These are phyloP conservation scores for Todus mexicanus DNA, from an alignment of 2,797 vertebrate genomes.

Conservation along the genomic window DNA sequence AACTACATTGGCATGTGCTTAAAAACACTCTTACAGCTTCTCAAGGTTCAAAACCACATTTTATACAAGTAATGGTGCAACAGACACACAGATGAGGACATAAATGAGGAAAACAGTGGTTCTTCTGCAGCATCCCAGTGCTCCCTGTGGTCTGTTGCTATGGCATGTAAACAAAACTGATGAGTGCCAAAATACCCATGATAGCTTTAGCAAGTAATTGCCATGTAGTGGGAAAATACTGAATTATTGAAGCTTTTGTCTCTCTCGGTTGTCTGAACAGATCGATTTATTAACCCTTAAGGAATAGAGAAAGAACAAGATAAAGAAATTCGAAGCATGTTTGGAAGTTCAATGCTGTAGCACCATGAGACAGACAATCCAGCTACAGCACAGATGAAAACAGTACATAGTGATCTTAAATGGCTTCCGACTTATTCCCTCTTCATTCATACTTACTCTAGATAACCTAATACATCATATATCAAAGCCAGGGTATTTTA, in stretches of 20 bases:
- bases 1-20: not conserved
- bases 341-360: not conserved
- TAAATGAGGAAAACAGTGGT: not conserved
- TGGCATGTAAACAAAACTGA: slow-evolving; percentile 22
- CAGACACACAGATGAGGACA: not conserved
- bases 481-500: not conserved
- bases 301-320: not conserved
- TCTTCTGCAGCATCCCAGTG: not conserved
- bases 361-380: not conserved
- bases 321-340: not conserved
- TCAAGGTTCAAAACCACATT: not conserved
- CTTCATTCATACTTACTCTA: not conserved
- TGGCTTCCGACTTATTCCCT: not conserved
- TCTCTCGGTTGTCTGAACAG: not conserved
- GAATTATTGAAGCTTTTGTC: not conserved
- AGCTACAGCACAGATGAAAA: not conserved
- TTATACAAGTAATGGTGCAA: not conserved
- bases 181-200: not conserved
- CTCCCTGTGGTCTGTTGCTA: not conserved
- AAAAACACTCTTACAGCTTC: not conserved
- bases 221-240: not conserved
- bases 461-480: not conserved
- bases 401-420: not conserved
- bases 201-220: not conserved
- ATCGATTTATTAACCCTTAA: not conserved